Evolutionary conservation across 2,797 vertebrate species (phyloP).

Genomic region (Callimico goeldii): DNA sequence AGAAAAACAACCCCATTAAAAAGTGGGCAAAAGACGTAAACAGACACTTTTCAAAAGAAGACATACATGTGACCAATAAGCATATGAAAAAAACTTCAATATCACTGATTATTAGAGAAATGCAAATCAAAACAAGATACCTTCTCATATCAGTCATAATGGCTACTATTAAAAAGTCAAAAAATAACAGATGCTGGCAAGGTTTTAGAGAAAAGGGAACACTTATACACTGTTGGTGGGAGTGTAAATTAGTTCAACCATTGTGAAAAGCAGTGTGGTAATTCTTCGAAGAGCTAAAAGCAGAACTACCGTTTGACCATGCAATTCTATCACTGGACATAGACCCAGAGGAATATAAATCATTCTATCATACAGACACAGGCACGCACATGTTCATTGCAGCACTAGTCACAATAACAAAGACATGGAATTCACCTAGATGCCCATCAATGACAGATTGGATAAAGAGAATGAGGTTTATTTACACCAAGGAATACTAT

Average conservation of each 20-base stretch:
- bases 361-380: not conserved
- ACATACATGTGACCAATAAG: not conserved
- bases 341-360: not conserved
- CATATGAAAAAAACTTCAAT: not conserved
- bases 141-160: not conserved
- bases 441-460: not conserved
- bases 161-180: not conserved
- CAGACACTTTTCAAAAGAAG: not conserved
- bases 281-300: not conserved
- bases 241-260: not conserved
- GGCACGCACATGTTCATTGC: not conserved
- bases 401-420: not conserved
- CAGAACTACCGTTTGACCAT: not conserved
- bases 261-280: not conserved
- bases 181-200: not conserved
- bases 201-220: not conserved
- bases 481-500: not conserved
- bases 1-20: not conserved
- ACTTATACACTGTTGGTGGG: not conserved
- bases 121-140: not conserved
- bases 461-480: not conserved
- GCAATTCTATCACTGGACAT: not conserved
- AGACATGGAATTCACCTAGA: not conserved
- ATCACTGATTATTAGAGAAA: not conserved
- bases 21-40: not conserved